Percentiles rank a stretch among this genome's conserved stretches.
Conservation (phyloP, 2,888 invertebrate species). For the Eilema caniola region DNA sequence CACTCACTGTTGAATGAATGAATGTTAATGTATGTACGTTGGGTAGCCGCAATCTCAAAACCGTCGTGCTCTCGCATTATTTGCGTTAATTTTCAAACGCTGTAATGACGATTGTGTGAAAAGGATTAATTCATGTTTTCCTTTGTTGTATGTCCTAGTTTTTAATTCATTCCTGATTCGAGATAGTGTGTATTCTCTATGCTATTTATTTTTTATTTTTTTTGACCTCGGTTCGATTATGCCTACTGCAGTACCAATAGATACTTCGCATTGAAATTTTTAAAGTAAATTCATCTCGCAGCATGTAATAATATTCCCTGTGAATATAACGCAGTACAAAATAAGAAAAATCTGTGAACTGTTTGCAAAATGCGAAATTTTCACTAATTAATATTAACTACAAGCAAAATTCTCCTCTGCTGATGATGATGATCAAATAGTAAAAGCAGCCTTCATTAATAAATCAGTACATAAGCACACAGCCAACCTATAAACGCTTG, state of each 20-base stretch:
- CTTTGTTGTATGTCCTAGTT: background rate
- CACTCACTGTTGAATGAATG: constrained; percentile 22
- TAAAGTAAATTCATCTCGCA: background rate
- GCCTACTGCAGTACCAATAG: too few relatives aligned
- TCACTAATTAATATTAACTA: too few relatives aligned
- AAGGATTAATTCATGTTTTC: background rate
- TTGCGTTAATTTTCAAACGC: constrained; percentile 2
- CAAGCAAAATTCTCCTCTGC: too few relatives aligned
- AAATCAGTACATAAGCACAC: too few relatives aligned
- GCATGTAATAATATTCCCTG: background rate
- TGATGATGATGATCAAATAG: too few relatives aligned
- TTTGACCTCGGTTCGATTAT: too few relatives aligned
- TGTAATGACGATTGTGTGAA: background rate
- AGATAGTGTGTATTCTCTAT: background rate
- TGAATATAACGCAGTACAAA: background rate
- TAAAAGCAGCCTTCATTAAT: too few relatives aligned
- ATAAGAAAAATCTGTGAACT: background rate
- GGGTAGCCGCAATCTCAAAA: constrained; percentile 1
- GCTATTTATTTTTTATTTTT: background rate
- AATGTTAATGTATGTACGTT: constrained; percentile 34
- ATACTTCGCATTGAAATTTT: background rate
- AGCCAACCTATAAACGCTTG: too few relatives aligned
- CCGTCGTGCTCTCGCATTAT: background rate
- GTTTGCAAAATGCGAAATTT: background rate
- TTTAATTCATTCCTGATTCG: background rate